phyloP scores from a whole-genome alignment of 2,113 vertebrate species.

The Hassar affinis region DNA sequence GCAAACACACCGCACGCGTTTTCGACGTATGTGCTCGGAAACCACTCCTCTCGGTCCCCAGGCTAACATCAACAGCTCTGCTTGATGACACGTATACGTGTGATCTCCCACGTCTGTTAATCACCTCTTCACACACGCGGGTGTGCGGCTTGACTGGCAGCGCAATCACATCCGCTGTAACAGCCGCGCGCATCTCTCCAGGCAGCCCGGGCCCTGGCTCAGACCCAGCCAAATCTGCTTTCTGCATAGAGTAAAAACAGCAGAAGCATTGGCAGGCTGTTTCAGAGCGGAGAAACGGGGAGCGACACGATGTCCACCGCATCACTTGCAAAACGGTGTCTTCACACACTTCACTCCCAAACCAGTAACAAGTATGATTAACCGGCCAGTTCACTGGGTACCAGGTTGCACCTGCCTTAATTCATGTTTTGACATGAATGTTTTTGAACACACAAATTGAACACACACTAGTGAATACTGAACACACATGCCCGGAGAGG shows the following conservation, averaged over 20 bases:
- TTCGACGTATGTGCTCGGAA: slow-evolving; percentile 17
- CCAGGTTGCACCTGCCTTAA: too few relatives aligned
- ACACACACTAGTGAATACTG: too few relatives aligned
- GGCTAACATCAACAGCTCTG: slow-evolving; percentile 53
- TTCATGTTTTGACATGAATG: too few relatives aligned
- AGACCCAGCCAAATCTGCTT: slow-evolving; percentile 17
- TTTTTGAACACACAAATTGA: too few relatives aligned
- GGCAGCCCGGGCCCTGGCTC: slow-evolving; percentile 31
- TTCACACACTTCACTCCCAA: too few relatives aligned
- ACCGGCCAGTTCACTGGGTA: too few relatives aligned
- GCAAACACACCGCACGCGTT: not conserved
- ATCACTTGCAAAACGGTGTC: too few relatives aligned
- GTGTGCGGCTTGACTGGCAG: slow-evolving; percentile 40
- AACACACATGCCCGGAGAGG: too few relatives aligned
- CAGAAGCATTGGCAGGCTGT: not conserved
- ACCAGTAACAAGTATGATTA: too few relatives aligned
- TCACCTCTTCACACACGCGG: slow-evolving; percentile 52
- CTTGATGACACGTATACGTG: slow-evolving; percentile 53
- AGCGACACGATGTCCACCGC: too few relatives aligned
- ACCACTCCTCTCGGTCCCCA: slow-evolving; percentile 41
- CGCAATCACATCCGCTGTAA: slow-evolving; percentile 50
- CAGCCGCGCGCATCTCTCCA: slow-evolving; percentile 39
- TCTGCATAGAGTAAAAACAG: not conserved
- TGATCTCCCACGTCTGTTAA: slow-evolving; percentile 56
- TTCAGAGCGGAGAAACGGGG: not conserved